phyloP scores from a whole-genome alignment of 2,888 invertebrate species.

The Xanthia togata region DNA sequence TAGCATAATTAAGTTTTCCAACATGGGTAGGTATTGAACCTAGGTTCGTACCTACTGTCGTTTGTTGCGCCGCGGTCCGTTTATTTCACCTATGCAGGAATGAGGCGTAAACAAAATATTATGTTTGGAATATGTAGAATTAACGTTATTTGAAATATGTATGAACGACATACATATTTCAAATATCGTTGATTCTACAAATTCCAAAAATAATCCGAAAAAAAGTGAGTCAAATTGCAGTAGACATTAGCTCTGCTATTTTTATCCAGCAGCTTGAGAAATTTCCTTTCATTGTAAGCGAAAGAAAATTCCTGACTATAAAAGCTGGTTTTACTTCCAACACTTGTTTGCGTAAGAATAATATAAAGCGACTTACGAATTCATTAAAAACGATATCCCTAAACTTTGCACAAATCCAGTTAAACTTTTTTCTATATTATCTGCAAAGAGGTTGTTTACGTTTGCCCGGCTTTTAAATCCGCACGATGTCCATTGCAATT shows the following conservation, averaged over 20 bases:
- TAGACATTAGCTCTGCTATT: conserved; percentile 1
- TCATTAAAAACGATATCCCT: conserved; percentile 23
- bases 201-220: background rate
- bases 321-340: background rate
- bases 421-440: conserved; percentile 39
- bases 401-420: conserved; percentile 29
- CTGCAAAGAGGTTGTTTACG: conserved; percentile 63
- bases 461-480: conserved; percentile 64
- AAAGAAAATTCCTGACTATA: conserved; percentile 2
- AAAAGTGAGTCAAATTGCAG: background rate
- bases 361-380: conserved; percentile 7
- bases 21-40: conserved; percentile 11
- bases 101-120: background rate
- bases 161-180: background rate
- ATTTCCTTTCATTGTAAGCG: background rate
- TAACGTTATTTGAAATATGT: too few species aligned
- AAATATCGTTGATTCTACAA: background rate
- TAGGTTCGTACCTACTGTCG: background rate
- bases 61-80: background rate
- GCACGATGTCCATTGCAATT: conserved; percentile 72
- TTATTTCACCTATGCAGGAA: background rate
- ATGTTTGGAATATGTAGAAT: too few species aligned
- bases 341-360: background rate
- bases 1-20: background rate
- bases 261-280: background rate